Base-by-base conservation (phyloP, 2,797 vertebrate species). In the Nyctibius grandis region DNA sequence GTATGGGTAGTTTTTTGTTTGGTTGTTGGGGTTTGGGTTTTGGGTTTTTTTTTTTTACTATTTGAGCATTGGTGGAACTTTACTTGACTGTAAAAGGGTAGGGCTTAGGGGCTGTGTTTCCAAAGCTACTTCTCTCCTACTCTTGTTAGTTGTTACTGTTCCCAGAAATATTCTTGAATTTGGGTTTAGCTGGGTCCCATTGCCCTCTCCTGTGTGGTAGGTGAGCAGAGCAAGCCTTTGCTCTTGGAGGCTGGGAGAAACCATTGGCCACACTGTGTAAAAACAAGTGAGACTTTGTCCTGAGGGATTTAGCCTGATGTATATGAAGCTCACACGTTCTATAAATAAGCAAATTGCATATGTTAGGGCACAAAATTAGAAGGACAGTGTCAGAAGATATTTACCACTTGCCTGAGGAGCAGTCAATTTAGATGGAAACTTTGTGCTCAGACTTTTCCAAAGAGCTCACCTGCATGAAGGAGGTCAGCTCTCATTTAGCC, bases 271-370 rank as follows among this genome's bases (percentile, higher is more conserved):
- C 23, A 1, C 31, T 33, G 15, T 4, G 1, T 31, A 50, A 90
- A 89, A 19, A 16, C 4, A 7, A 51, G 45, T 2, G 6, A 16
- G 2, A 5, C 61, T 53, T 70, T 0, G 1, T 77, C 83, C 70
- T 16, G 1, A 33, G 57, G 68, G 61, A 51, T 80, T 79, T 16
- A 6, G n/a, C 38, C 64, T 1, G 1, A 8, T 34, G 20, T 13
- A 4, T 25, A 28, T 40, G 68, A 61, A 68, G 38, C 25, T 90
- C 29, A 36, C 31, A 36, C 9, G 0, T 65, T 72, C 85, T 92
- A 87, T 80, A 96, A 96, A 94, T 95, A 95, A 91, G 23, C 80
- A 77, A n/a, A 36, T 74, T 64, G 64, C 59, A 48, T 87, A 51
- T 70, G 70, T 67, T 60, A 64, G 77, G 74, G 33, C 80, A 82